Conservation (phyloP, 2,888 invertebrate genomes). For the Drosophila peninsularis region DNA sequence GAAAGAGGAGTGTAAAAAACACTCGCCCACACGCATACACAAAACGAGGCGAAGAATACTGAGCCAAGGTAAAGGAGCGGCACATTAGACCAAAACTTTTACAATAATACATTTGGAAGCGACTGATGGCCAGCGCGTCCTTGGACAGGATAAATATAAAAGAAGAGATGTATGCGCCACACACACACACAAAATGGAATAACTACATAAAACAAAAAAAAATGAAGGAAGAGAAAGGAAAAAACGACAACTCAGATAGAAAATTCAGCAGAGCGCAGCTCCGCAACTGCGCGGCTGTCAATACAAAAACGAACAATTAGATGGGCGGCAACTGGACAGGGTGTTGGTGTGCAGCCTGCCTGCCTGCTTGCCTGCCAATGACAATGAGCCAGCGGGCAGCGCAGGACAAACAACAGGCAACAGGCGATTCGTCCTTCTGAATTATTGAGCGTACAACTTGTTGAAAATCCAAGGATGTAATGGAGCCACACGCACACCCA, state of each 20-base stretch:
- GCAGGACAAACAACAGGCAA: constrained; percentile 33
- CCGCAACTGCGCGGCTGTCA: constrained; percentile 74
- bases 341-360: constrained; percentile 23
- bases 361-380: constrained; percentile 43
- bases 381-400: constrained; percentile 42
- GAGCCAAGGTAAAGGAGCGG: constrained; percentile 43
- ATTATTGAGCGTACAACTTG: constrained; percentile 76
- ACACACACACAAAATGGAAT: constrained; percentile 37
- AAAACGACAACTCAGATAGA: constrained; percentile 55
- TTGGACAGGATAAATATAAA: constrained; percentile 52
- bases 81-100: constrained; percentile 71
- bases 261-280: constrained; percentile 67
- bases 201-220: constrained; percentile 39
- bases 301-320: constrained; percentile 73
- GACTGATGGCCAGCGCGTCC: constrained; percentile 58
- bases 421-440: constrained; percentile 71
- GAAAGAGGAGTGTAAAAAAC: constrained; percentile 8
- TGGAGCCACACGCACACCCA: constrained; percentile 17
- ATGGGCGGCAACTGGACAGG: constrained; percentile 30
- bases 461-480: constrained; percentile 71
- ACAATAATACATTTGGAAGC: constrained; percentile 70
- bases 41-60: constrained; percentile 8
- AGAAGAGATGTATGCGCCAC: constrained; percentile 27
- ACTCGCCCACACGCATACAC: constrained; percentile 2
- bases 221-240: constrained; percentile 25